phyloP scores from a whole-genome alignment of 1,140 invertebrate species.

The Neodiprion fabricii region DNA sequence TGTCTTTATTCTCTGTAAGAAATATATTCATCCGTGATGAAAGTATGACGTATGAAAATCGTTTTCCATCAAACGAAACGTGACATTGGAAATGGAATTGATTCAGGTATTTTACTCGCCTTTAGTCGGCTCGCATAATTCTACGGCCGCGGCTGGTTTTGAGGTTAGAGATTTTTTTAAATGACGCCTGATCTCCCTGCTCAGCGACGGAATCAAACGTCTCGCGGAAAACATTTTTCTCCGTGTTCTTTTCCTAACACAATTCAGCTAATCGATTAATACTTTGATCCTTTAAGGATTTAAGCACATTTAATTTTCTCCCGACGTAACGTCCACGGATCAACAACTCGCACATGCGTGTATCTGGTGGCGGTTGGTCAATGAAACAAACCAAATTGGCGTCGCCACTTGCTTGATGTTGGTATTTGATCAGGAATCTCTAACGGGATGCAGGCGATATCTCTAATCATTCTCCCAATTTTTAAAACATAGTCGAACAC shows the following conservation, averaged over 20 bases:
- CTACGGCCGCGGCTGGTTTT: not conserved
- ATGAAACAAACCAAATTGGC: too few species aligned
- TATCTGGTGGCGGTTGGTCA: too few species aligned
- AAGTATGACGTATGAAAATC: not conserved
- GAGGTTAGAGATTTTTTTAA: conserved; percentile 29
- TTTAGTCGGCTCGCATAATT: conserved; percentile 17
- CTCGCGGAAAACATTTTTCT: conserved; percentile 25
- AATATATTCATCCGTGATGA: conserved; percentile 9
- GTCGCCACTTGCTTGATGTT: too few species aligned
- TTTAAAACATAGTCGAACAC: too few species aligned
- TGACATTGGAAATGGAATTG: conserved; percentile 7
- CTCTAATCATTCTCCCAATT: too few species aligned
- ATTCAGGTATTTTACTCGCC: not conserved
- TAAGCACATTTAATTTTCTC: too few species aligned
- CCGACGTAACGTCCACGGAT: too few species aligned
- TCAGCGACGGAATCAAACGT: conserved; percentile 21
- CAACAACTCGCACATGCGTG: too few species aligned
- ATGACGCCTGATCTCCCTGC: conserved; percentile 22
- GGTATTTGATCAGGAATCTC: too few species aligned
- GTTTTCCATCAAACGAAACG: not conserved
- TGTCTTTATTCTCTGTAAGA: conserved; percentile 38
- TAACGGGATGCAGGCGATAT: too few species aligned
- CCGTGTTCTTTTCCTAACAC: not conserved
- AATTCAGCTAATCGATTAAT: too few species aligned
- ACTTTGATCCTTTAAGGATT: too few species aligned